Evolutionary conservation across 2,888 invertebrate genomes (phyloP), one percentile per base, ranked within the genome.

Genomic region (Lasius platythorax): DNA sequence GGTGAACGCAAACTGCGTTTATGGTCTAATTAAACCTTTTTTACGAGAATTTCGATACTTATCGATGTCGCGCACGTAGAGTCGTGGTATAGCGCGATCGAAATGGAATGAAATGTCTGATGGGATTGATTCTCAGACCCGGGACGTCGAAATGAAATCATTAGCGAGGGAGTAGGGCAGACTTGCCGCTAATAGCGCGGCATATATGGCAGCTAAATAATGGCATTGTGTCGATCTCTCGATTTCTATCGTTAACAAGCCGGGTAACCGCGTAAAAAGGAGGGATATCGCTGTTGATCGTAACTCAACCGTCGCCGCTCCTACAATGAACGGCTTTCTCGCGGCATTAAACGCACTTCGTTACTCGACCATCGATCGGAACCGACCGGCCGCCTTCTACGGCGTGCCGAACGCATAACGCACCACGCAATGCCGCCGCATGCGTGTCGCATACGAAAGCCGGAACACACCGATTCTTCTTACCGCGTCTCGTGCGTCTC

Each of bases 241-340:
- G 92, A 93, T 94, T 94, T 94, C 94, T 94, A 94, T 94, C 94
- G 94, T 94, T 94, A 94, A 94, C 94, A 94, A 94, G 93, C 87
- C 89, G 43, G 85, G 81, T 85, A 88, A 87, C 75, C 91, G 92
- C 91, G 92, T 93, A 92, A 93, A 94, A 92, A 78, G 30, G 30
- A 23, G 12, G 18, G 89, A 87, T 86, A 91, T 84, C 83, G 84
- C 61, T 82, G 87, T 83, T 89, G 89, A 91, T 87, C 91, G 92
- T 93, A 93, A 92, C 92, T 92, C 91, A 91, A 90, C n/a, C 33
- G 53, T 53, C 50, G 12, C 92, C 92, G 93, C 93, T 93, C 93
- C 93, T 92, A 93, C 92, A 93, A 93, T 92, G 91, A 92, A 90
- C 90, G 33, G 72, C 73, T 15, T 3, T 43, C 82, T 79, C 66